Base-by-base conservation (phyloP, 2,113 vertebrate species). In the Tupaia chinensis region DNA sequence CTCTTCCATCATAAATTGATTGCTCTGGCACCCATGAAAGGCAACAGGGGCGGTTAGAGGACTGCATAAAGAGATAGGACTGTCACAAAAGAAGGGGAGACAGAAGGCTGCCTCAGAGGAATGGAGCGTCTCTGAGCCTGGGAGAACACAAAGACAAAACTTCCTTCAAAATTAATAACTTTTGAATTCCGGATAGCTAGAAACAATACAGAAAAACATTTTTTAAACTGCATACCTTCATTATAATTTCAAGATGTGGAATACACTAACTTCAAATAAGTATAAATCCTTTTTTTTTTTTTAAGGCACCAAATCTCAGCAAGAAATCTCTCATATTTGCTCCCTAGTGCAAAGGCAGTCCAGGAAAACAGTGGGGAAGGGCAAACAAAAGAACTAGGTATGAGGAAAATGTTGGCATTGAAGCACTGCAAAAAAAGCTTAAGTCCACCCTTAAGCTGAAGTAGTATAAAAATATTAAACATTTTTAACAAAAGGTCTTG, bases 1-100 rank as follows among this genome's bases (percentile, higher is more conserved):
- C 78, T 93, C 23, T 54, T 90, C 93, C 92, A 91, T 95, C 84
- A 94, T 97, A 98, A 97, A 93, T 96, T 93, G 97, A 20, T 63
- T 53, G 88, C 12, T 11, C 94, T 96, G 93, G 44, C 29, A 97
- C 15, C 27, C 13, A 89, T 91, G 93, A 97, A 97, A 97, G 23
- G 90, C 87, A 95, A 65, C 2, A 1, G 86, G 94, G 78, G 81
- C 93, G 81, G 56, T 83, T 87, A 77, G 93, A 96, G 96, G 93
- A 94, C 93, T 93, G 61, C 73, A 76, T 0, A 68, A 66, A 93
- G 83, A 93, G 91, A 89, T 27, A 73, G 0, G 56, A 20, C 72
- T 94, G 89, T 91, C 88, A 97, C 70, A 96, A 56, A 86, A 80
- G 58, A 93, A 81, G 53, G 2, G 86, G 65, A 73, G 56, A 88